Conservation (phyloP, 92 coral and sea anemone species). For the Bergia sp. region DNA sequence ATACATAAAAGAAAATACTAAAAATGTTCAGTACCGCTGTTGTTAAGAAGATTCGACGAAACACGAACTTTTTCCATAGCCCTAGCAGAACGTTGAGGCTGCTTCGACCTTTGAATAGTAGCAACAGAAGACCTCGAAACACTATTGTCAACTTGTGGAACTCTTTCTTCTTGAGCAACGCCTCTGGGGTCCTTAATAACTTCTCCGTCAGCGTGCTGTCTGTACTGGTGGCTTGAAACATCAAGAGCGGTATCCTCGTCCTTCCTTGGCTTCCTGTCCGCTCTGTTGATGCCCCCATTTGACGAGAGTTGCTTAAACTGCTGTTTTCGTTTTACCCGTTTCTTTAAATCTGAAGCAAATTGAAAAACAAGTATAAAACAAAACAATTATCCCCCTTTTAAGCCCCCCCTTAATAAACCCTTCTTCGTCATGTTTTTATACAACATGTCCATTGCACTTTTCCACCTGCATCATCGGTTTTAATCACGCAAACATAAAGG, state of each 20-base stretch:
- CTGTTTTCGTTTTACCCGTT: neutral
- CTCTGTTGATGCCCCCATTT: neutral
- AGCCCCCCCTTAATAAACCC: too few species aligned
- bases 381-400: neutral
- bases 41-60: neutral
- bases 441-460: too few species aligned
- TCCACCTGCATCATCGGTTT: too few species aligned
- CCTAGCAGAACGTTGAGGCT: neutral
- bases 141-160: neutral
- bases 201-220: neutral
- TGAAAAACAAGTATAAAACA: neutral
- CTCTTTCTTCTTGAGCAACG: neutral
- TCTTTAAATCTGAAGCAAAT: neutral
- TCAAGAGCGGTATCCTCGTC: neutral
- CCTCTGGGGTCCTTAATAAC: neutral
- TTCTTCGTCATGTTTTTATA: too few species aligned
- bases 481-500: too few species aligned
- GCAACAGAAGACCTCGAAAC: neutral
- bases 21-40: neutral
- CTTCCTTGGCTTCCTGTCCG: neutral
- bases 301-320: neutral
- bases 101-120: conserved; percentile 6
- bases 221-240: neutral
- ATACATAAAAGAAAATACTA: too few species aligned
- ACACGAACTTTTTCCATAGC: neutral